phyloP scores from a whole-genome alignment of 2,113 vertebrate species.

The Indicator maculatus region DNA sequence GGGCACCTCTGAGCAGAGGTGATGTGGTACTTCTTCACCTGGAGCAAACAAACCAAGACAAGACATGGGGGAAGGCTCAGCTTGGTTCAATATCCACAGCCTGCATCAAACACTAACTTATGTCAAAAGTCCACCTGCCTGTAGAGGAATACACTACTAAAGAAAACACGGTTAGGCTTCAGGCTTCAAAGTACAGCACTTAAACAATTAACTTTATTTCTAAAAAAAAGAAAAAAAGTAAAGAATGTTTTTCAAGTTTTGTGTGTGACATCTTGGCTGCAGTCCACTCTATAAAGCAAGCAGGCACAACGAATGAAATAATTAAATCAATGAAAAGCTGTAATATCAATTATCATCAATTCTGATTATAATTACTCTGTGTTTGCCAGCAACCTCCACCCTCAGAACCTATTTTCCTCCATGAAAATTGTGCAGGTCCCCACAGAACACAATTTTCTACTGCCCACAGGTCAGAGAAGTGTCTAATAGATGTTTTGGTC shows the following conservation, averaged over 20 bases:
- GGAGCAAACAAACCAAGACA: constrained; percentile 34
- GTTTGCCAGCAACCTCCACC: neutral
- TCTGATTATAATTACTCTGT: neutral
- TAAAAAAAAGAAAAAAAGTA: neutral
- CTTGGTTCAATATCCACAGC: neutral
- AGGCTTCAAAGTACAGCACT: neutral
- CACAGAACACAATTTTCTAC: neutral
- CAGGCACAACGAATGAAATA: neutral
- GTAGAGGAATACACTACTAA: neutral
- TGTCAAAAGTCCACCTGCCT: neutral
- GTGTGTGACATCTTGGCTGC: neutral
- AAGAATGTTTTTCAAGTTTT: accelerated
- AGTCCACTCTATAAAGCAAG: neutral
- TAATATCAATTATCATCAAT: neutral
- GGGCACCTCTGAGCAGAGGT: constrained; percentile 77
- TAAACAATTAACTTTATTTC: neutral
- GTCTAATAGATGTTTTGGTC: neutral
- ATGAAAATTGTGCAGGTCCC: neutral
- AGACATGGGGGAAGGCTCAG: neutral
- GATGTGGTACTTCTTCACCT: constrained; percentile 81
- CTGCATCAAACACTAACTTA: neutral
- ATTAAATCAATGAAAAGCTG: neutral
- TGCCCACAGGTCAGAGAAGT: neutral
- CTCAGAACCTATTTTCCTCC: neutral
- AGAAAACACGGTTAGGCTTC: neutral